A percentile compares a stretch with the other conserved stretches of the same genome.
Evolutionary conservation across 2,113 vertebrate genomes (phyloP).

Genomic region (Pterophyllum scalare): DNA sequence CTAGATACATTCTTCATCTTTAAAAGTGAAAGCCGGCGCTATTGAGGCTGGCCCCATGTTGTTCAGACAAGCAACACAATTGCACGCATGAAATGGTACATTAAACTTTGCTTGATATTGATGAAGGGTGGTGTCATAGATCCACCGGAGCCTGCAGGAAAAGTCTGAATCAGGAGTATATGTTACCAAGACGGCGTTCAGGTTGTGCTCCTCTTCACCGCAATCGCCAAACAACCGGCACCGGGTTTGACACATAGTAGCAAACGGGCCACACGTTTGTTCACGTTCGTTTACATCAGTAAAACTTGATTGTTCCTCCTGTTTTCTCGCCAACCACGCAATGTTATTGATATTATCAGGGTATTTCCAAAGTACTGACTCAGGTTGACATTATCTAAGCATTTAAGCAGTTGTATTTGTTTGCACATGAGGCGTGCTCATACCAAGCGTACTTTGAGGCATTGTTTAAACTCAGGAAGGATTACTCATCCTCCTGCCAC

Average conservation of each 20-base stretch:
- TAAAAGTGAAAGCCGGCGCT: slow-evolving; percentile 1
- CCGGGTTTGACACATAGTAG: not conserved
- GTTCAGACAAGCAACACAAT: not conserved
- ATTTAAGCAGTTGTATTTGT: not conserved
- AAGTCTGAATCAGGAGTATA: not conserved
- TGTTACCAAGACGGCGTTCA: not conserved
- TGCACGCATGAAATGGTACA: not conserved
- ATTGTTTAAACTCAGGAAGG: not conserved
- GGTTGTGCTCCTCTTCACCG: not conserved
- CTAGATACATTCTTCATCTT: slow-evolving; percentile 12
- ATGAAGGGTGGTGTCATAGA: not conserved
- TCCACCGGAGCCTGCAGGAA: not conserved
- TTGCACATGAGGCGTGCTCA: not conserved
- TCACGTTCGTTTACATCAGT: not conserved
- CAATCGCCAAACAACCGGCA: not conserved
- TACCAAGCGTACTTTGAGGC: not conserved
- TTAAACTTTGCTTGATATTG: not conserved
- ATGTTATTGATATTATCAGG: not conserved
- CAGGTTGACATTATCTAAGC: not conserved
- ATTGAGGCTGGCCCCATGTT: not conserved
- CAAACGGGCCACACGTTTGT: not conserved
- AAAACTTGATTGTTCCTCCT: not conserved
- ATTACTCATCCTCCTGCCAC: not conserved
- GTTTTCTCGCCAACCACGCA: not conserved
- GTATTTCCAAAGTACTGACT: not conserved